These are phyloP conservation scores for Operophtera brumata DNA, from an alignment of 2,888 invertebrate species.

Conservation along the genomic window DNA sequence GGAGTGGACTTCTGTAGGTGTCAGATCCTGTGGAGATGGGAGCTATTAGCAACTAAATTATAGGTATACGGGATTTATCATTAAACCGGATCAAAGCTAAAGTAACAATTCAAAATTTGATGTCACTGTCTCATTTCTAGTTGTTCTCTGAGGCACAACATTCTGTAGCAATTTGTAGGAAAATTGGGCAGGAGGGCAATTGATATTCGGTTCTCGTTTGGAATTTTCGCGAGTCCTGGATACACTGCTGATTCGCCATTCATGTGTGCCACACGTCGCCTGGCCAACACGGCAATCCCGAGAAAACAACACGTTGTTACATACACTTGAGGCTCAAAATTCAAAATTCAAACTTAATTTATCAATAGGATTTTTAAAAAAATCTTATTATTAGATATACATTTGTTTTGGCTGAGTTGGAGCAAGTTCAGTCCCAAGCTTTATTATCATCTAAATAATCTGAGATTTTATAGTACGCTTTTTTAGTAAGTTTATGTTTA, in stretches of 20 bases:
- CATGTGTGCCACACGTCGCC: slow-evolving; percentile 38
- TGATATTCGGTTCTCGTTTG: slow-evolving; percentile 73
- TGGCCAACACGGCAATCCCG: slow-evolving; percentile 36
- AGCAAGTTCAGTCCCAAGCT: no score
- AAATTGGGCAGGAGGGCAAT: slow-evolving; percentile 72
- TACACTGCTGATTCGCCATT: slow-evolving; percentile 63
- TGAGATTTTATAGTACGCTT: no score
- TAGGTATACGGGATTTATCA: no score
- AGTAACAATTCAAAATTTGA: no score
- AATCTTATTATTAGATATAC: no score
- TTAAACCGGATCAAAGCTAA: no score
- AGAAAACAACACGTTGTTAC: slow-evolving; percentile 35
- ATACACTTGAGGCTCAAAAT: slow-evolving; percentile 4
- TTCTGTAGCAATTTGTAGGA: slow-evolving; percentile 70
- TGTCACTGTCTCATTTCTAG: slow-evolving; percentile 5
- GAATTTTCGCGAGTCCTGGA: slow-evolving; percentile 65
- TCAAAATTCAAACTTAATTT: neutral
- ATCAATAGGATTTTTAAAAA: neutral
- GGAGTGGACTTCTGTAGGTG: no score
- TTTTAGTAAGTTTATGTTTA: no score
- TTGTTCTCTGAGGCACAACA: slow-evolving; percentile 54
- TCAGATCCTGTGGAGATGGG: no score
- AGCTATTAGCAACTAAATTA: no score
- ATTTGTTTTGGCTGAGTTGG: no score
- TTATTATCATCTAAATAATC: no score